Percentiles rank a stretch among this genome's conserved stretches.
These are phyloP conservation scores for Carollia perspicillata DNA, from an alignment of 2,113 vertebrate species.

Conservation along the genomic window DNA sequence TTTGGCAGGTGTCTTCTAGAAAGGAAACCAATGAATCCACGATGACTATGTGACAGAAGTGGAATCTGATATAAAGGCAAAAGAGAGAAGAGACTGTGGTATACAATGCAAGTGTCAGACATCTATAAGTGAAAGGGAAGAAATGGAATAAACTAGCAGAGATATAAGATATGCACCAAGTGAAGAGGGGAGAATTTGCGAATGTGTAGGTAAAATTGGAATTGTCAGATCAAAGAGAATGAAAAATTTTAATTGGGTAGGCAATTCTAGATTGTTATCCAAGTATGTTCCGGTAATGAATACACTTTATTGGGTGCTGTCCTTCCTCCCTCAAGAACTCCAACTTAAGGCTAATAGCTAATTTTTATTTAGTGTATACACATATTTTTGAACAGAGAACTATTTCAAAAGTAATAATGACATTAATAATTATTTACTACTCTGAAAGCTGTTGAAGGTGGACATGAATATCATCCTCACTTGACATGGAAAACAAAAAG, in stretches of 20 bases:
- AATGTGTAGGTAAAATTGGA: background rate
- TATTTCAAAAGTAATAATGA: background rate
- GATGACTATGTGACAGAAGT: background rate
- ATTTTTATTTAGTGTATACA: background rate
- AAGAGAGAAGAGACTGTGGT: background rate
- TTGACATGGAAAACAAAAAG: background rate
- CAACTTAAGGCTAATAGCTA: background rate
- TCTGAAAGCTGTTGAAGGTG: background rate
- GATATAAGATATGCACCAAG: background rate
- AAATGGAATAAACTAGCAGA: background rate
- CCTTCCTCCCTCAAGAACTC: background rate
- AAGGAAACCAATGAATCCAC: background rate
- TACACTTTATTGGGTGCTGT: background rate
- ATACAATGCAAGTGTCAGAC: background rate
- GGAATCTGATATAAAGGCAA: background rate
- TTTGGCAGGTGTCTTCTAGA: background rate
- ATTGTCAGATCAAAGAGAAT: background rate
- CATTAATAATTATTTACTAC: background rate
- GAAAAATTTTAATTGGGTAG: background rate
- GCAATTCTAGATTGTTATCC: background rate
- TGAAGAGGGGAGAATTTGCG: background rate
- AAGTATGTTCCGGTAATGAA: background rate
- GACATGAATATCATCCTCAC: background rate
- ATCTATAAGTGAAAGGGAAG: background rate
- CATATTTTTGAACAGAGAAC: background rate